Conservation (phyloP, 1,140 invertebrate species). For the Dendrolimus kikuchii region DNA sequence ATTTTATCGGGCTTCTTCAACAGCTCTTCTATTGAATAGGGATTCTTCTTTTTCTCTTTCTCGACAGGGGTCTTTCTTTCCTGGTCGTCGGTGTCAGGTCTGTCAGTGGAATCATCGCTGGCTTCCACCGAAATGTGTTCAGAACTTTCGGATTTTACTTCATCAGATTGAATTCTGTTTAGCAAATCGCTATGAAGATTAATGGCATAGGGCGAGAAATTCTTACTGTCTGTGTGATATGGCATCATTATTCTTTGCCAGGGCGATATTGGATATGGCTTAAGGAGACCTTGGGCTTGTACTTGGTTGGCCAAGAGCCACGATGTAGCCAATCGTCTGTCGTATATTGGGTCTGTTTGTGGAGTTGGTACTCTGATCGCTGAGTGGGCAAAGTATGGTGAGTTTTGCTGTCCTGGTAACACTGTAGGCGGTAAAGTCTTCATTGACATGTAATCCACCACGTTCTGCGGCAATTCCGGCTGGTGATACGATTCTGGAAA, state of each 20-base stretch:
- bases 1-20: slow-evolving; percentile 83
- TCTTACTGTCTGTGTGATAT: slow-evolving; percentile 58
- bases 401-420: slow-evolving; percentile 35
- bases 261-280: slow-evolving; percentile 60
- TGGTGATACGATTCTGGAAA: slow-evolving; percentile 60
- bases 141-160: slow-evolving; percentile 60
- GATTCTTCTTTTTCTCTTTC: slow-evolving; percentile 80
- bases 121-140: slow-evolving; percentile 71
- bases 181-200: slow-evolving; percentile 48
- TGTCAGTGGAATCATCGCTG: slow-evolving; percentile 76
- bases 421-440: slow-evolving; percentile 42
- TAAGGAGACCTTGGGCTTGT: slow-evolving; percentile 55
- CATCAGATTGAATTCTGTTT: slow-evolving; percentile 51
- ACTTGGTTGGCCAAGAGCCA: slow-evolving; percentile 72
- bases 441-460: slow-evolving; percentile 61
- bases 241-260: slow-evolving; percentile 74
- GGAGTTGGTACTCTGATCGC: slow-evolving; percentile 46
- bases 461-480: slow-evolving; percentile 48
- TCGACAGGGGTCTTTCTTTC: slow-evolving; percentile 39
- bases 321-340: slow-evolving; percentile 73
- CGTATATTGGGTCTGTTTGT: slow-evolving; percentile 50
- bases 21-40: slow-evolving; percentile 89
- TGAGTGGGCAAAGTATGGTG: slow-evolving; percentile 61
- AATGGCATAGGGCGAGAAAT: slow-evolving; percentile 52
- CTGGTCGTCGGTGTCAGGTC: slow-evolving; percentile 74